Conservation (phyloP, 2,113 vertebrate species). For the Galbula dea region DNA sequence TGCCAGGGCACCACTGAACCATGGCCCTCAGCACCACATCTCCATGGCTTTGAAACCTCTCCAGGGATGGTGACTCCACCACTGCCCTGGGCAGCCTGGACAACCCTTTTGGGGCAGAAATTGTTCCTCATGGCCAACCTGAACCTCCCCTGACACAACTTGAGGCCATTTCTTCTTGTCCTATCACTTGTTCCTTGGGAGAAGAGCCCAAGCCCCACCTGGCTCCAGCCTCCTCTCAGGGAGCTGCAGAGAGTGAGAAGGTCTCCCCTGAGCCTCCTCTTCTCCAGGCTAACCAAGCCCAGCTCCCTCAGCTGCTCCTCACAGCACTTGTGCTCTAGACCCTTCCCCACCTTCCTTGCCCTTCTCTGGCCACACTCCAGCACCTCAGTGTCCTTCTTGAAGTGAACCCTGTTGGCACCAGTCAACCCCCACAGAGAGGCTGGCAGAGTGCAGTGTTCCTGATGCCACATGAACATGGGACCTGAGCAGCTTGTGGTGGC, state of each 20-base stretch:
- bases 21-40: not conserved
- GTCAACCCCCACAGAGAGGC: accelerated
- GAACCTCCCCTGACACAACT: not conserved
- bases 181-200: not conserved
- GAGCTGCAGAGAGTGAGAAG: not conserved
- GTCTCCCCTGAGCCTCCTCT: not conserved
- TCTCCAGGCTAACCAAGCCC: not conserved
- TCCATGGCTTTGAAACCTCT: not conserved
- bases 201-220: not conserved
- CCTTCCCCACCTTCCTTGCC: not conserved
- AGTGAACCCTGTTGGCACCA: accelerated
- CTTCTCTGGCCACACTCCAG: not conserved
- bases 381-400: not conserved
- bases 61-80: too few relatives aligned
- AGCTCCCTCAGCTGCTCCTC: not conserved
- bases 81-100: too few relatives aligned
- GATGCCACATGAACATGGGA: accelerated
- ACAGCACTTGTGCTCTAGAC: not conserved
- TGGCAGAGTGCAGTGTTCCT: accelerated
- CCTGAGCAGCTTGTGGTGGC: not conserved
- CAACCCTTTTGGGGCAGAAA: too few relatives aligned
- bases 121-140: not conserved
- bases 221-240: not conserved
- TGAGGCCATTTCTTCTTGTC: not conserved
- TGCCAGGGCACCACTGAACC: not conserved